Evolutionary conservation across 2,113 vertebrate genomes (phyloP).

Genomic region (Hyperopisus bebe): DNA sequence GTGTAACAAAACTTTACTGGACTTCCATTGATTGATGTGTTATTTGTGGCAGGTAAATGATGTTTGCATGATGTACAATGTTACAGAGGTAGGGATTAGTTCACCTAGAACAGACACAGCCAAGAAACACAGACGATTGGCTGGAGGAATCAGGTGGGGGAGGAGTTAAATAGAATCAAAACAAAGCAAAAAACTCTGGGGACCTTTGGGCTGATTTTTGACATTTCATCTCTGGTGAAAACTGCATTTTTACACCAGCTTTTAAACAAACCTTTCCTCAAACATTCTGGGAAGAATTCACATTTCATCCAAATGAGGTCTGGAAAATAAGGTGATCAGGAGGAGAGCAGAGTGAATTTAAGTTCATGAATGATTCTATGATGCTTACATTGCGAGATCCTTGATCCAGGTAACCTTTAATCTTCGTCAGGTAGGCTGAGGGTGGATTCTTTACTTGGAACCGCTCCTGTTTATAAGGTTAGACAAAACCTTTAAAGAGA

Average conservation of each 20-base stretch:
- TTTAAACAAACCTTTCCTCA: background rate
- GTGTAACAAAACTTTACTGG: background rate
- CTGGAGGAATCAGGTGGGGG: background rate
- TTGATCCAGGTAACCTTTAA: constrained; percentile 75
- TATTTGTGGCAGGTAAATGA: background rate
- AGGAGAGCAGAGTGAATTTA: background rate
- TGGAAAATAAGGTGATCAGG: background rate
- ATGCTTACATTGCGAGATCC: constrained; percentile 39
- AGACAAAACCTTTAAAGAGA: background rate
- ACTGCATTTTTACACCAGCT: background rate
- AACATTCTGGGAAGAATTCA: background rate
- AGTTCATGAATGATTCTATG: background rate
- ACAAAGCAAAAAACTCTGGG: background rate
- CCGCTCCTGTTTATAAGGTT: constrained; percentile 64
- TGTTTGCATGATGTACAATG: background rate
- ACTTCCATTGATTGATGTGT: background rate
- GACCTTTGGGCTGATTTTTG: background rate
- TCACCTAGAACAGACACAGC: background rate
- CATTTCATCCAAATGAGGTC: background rate
- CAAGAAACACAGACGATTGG: background rate
- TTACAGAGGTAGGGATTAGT: background rate
- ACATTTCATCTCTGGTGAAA: background rate
- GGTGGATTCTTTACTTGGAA: constrained; percentile 93
- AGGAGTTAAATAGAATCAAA: background rate
- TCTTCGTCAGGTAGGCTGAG: constrained; percentile 79